Evolutionary conservation across 2,113 vertebrate genomes (phyloP), one percentile per base, ranked within the genome.

Genomic region (Panurus biarmicus): DNA sequence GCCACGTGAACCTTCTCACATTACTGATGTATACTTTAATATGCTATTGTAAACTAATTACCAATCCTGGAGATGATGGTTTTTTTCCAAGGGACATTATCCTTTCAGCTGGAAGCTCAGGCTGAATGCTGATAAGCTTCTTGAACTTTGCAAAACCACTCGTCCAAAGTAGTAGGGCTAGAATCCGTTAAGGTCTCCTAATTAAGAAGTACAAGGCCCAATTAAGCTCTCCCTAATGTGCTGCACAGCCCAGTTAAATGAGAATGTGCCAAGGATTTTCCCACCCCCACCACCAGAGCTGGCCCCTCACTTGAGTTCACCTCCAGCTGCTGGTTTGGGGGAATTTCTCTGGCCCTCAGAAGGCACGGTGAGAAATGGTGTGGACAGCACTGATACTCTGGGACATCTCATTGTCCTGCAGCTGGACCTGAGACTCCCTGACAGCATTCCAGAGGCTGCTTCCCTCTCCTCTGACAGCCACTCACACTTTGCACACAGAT

Each of bases 81-180:
- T 10, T 54, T 84, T 87, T 89, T 64, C 65, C 61, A 80, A 88
- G 48, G 85, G 69, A 88, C 53, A 20, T 73, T 29, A n/a, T 71
- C 35, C 50, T 72, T 91, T 51, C 48, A 74, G 79, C 69, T 81
- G 61, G 44, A 64, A 67, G 51, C 72, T 71, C 58, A 9, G 17
- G 6, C 78, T 85, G 93, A 93, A 90, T 88, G 53, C 90, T 81
- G 82, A 94, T 75, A 61, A 96, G 57, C 85, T 85, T 90, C 93
- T 84, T 57, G 51, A 93, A 96, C 88, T 94, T 89, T 80, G 71
- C 87, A 95, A 85, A 95, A 67, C 71, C 69, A 74, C 90, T 94
- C 38, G 75, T 88, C 95, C 64, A 40, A 86, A 77, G 67, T 1
- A 35, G 48, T 2, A 67, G 40, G 85, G 72, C 1, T 2, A 71